A percentile compares a stretch with the other conserved stretches of the same genome.
Conservation (phyloP, 1,140 invertebrate species). For the Euwallacea similis region DNA sequence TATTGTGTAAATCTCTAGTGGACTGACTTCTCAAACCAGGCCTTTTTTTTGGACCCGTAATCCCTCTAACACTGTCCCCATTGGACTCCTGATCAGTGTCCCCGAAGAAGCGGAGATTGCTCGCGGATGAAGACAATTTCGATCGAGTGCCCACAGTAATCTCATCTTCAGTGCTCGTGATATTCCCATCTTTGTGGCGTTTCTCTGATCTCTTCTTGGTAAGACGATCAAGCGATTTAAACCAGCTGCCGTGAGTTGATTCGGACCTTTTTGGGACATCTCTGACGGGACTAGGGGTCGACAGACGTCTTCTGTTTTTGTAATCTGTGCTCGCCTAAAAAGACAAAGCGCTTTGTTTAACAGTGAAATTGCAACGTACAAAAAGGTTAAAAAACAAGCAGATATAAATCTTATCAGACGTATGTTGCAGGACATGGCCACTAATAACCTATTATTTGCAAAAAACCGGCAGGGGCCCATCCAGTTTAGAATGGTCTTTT, state of each 20-base stretch:
- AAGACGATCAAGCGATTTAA: conserved; percentile 65
- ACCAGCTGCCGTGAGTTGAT: conserved; percentile 58
- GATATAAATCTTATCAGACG: conserved; percentile 1
- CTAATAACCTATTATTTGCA: conserved; percentile 6
- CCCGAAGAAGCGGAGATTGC: conserved; percentile 78
- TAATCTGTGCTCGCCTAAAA: conserved; percentile 38
- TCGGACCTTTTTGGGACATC: conserved; percentile 42
- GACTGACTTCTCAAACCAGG: conserved; percentile 39
- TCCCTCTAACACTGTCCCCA: conserved; percentile 52
- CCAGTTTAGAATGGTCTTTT: background rate
- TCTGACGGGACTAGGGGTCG: conserved; percentile 66
- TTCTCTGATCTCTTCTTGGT: conserved; percentile 60
- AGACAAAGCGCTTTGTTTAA: too few species aligned
- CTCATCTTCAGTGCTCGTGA: conserved; percentile 54
- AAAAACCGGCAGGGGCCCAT: background rate
- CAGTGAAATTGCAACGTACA: background rate
- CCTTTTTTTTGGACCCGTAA: conserved; percentile 49
- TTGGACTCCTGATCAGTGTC: conserved; percentile 76
- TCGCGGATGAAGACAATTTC: conserved; percentile 52
- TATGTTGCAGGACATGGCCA: background rate
- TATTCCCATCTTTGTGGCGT: conserved; percentile 47
- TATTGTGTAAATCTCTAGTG: conserved; percentile 60
- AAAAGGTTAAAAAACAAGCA: background rate
- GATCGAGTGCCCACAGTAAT: conserved; percentile 52
- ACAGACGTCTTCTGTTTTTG: conserved; percentile 67